These are phyloP conservation scores for Troglohyphantes excavatus DNA, from an alignment of 2,888 invertebrate genomes.

Conservation along the genomic window DNA sequence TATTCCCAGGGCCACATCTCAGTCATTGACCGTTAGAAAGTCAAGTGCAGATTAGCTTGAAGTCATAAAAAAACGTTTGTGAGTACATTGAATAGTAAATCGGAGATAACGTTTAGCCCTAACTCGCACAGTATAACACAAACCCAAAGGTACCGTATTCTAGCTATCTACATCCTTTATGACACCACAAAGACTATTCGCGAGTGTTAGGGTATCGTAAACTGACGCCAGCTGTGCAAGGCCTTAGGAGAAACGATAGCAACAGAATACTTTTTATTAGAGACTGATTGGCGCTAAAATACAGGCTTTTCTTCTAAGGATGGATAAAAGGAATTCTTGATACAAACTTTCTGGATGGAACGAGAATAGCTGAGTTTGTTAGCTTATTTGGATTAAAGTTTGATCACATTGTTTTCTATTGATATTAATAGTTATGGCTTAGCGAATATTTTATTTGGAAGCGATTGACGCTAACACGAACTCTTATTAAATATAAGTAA, in stretches of 20 bases:
- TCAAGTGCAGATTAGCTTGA: conserved; percentile 51
- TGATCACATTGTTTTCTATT: too few relatives aligned
- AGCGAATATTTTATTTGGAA: too few relatives aligned
- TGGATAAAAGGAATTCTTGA: background rate
- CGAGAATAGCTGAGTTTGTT: too few relatives aligned
- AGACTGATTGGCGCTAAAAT: conserved; percentile 49
- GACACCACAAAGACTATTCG: conserved; percentile 68
- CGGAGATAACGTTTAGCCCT: conserved; percentile 51
- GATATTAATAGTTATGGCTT: too few relatives aligned
- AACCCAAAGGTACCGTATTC: conserved; percentile 55
- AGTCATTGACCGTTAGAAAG: conserved; percentile 42
- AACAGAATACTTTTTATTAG: conserved; percentile 45
- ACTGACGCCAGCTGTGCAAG: conserved; percentile 51
- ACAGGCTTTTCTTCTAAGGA: background rate
- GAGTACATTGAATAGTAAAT: conserved; percentile 67
- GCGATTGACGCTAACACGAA: too few relatives aligned
- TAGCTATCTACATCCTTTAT: conserved; percentile 71
- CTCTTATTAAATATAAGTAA: too few relatives aligned
- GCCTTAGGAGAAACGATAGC: conserved; percentile 33
- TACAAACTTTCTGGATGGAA: too few relatives aligned
- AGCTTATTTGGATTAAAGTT: too few relatives aligned
- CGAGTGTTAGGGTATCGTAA: conserved; percentile 65
- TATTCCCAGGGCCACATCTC: background rate
- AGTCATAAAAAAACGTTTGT: conserved; percentile 46
- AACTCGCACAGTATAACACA: conserved; percentile 21